phyloP scores from a whole-genome alignment of 2,797 vertebrate genomes.

The Emydoidea blandingii region DNA sequence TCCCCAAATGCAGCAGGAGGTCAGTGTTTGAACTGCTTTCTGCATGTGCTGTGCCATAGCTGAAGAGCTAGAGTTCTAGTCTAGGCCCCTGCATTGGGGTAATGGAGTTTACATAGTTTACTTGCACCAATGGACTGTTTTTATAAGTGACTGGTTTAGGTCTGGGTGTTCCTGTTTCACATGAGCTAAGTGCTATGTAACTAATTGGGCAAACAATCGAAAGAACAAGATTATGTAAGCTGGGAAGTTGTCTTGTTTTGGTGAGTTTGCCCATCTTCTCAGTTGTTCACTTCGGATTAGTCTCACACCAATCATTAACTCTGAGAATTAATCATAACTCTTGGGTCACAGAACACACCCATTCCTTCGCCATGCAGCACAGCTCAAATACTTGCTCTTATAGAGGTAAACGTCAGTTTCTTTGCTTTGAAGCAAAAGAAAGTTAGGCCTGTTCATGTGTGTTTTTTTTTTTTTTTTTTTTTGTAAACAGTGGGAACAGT shows the following conservation, averaged over 20 bases:
- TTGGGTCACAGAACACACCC: neutral
- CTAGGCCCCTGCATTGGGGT: neutral
- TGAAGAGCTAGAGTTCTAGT: rapidly evolving
- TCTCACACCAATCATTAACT: neutral
- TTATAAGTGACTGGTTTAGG: neutral
- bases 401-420: neutral
- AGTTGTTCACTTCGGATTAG: neutral
- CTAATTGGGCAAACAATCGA: neutral
- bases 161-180: neutral
- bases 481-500: neutral
- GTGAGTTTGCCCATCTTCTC: neutral
- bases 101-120: neutral
- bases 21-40: slow-evolving; percentile 33
- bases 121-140: neutral
- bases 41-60: neutral
- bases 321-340: neutral
- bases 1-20: neutral
- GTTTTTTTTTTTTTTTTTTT: neutral
- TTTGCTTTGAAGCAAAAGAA: neutral
- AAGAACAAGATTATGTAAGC: neutral
- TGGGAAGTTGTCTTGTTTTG: neutral
- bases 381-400: neutral
- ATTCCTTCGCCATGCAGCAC: neutral
- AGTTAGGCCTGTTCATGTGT: neutral
- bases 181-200: neutral